phyloP scores from a whole-genome alignment of 2,888 invertebrate genomes.

The Exocentrus adspersus region DNA sequence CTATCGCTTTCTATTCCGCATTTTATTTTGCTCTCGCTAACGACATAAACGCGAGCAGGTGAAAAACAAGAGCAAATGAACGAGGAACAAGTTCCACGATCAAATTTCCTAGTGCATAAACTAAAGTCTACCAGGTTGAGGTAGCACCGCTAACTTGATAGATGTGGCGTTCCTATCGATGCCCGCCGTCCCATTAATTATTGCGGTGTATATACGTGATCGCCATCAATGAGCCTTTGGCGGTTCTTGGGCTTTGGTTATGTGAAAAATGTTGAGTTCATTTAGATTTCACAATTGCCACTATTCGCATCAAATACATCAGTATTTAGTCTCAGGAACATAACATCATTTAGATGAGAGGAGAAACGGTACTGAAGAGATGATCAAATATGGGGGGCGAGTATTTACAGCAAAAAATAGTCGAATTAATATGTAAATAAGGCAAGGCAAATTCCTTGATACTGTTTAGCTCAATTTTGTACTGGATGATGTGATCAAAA shows the following conservation, averaged over 20 bases:
- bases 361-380: too few species aligned
- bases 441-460: too few species aligned
- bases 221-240: constrained; percentile 35
- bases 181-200: constrained; percentile 49
- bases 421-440: too few species aligned
- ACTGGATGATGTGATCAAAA: too few species aligned
- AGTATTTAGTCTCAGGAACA: too few species aligned
- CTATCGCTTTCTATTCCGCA: constrained; percentile 42
- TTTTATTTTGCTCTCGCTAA: constrained; percentile 43
- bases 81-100: constrained; percentile 41
- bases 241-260: constrained; percentile 33
- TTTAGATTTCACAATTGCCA: too few species aligned
- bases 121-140: constrained; percentile 30
- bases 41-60: constrained; percentile 44
- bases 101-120: constrained; percentile 46
- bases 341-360: too few species aligned
- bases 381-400: too few species aligned
- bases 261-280: constrained; percentile 13
- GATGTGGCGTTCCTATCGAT: constrained; percentile 48
- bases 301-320: too few species aligned
- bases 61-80: constrained; percentile 42
- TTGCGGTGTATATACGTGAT: constrained; percentile 44
- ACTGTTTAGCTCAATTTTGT: too few species aligned
- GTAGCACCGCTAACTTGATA: constrained; percentile 49
- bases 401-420: too few species aligned